Evolutionary conservation across 2,888 invertebrate genomes (phyloP), one percentile per base, ranked within the genome.

Genomic region (Mellilla xanthometata): DNA sequence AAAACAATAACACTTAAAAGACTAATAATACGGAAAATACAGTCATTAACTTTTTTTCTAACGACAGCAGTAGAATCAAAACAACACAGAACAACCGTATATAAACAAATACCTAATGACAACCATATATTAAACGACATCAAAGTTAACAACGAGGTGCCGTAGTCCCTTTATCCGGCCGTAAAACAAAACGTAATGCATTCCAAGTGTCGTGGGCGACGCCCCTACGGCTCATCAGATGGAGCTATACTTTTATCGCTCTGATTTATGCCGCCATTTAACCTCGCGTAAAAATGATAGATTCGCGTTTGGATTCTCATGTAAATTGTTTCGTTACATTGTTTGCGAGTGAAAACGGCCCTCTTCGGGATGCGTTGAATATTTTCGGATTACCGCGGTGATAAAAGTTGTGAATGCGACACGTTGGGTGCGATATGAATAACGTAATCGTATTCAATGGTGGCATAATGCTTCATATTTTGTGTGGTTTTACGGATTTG

Each of bases 191-290:
- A 39, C 40, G 60, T 61, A 55, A 60, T 62, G 68, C 69, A 68
- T 77, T 77, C 67, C 70, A 72, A 73, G 48, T 49, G 58, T 57
- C 68, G 65, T 55, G 65, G 35, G 47, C 53, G 44, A 51, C 54
- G 33, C 48, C 45, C 44, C 51, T 44, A 36, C 44, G 43, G 54
- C 55, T 52, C 62, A 71, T 69, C 68, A 63, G 71, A 73, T 76
- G 76, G 66, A 69, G 63, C 69, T n/a, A n/a, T n/a, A 59, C 54
- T 65, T 78, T 73, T 77, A 78, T 72, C 65, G 51, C 51, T 36
- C 58, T 75, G 80, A 82, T 83, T 83, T 82, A 82, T 78, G 62
- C 60, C 56, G 60, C 68, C 70, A 81, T 80, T 58, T 80, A 79
- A 74, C 73, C 61, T 62, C 65, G 52, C 59, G 65, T 72, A 73